Conservation (phyloP, 2,113 vertebrate genomes). For the Prochilodus magdalenae region DNA sequence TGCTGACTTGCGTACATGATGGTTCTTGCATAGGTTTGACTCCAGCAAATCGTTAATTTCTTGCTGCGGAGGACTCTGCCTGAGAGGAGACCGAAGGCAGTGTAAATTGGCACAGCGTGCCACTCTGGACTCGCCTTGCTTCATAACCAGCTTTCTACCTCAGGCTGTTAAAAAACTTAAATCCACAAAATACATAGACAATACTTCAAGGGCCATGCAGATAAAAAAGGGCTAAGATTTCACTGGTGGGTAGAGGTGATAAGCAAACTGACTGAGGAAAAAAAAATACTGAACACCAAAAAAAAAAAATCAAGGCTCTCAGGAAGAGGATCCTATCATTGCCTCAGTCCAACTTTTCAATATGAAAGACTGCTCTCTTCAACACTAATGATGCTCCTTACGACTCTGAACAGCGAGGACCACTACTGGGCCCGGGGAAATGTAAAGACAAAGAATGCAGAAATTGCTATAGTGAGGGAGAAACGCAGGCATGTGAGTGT, state of each 20-base stretch:
- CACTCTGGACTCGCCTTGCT: background rate
- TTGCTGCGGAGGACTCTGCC: conserved; percentile 22
- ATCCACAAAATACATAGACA: background rate
- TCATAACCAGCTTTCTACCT: background rate
- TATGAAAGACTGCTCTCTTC: conserved; percentile 44
- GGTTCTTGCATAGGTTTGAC: conserved; percentile 59
- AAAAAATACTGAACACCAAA: conserved; percentile 8
- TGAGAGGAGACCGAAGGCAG: conserved; percentile 43
- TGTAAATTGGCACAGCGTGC: conserved; percentile 30
- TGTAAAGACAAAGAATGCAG: background rate
- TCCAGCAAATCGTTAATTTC: conserved; percentile 33
- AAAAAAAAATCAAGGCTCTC: background rate
- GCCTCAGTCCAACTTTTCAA: conserved; percentile 44
- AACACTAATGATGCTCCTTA: background rate
- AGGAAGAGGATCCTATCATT: conserved; percentile 40
- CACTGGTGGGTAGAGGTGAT: background rate
- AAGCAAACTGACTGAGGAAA: background rate
- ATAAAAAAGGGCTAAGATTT: background rate
- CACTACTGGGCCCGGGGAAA: background rate
- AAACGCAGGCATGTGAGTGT: background rate
- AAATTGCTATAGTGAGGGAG: background rate
- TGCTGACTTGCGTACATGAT: conserved; percentile 28
- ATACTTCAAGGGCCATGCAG: background rate
- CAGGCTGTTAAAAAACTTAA: background rate
- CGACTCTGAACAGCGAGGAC: background rate